These are phyloP conservation scores for Proterorhinus semilunaris DNA, from an alignment of 2,113 vertebrate genomes.

Conservation along the genomic window DNA sequence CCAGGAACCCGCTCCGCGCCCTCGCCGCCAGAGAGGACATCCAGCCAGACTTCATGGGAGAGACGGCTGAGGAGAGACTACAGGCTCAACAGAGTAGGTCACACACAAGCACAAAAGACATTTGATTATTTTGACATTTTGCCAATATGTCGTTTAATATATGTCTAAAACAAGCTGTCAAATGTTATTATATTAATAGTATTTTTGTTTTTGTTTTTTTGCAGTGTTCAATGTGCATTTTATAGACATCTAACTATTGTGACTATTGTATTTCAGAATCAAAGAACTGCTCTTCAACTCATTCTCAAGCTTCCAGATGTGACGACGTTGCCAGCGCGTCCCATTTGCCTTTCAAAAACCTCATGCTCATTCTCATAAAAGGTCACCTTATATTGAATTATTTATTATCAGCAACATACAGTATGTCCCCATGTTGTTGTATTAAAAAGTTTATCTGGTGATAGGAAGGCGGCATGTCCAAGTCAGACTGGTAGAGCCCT, in stretches of 20 bases:
- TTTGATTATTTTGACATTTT: no score
- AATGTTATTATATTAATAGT: no score
- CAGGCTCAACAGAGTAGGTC: conserved; percentile 69
- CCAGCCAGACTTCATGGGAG: conserved; percentile 77
- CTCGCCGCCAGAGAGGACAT: conserved; percentile 79
- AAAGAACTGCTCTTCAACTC: conserved; percentile 62
- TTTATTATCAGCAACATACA: background rate
- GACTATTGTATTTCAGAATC: conserved; percentile 44
- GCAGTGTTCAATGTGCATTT: no score
- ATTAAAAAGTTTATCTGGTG: conserved; percentile 16
- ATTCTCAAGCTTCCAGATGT: conserved; percentile 20
- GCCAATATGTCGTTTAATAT: no score
- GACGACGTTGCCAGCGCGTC: conserved; percentile 36
- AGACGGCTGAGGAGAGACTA: conserved; percentile 59
- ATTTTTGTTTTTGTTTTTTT: no score
- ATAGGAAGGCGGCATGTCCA: conserved; percentile 76
- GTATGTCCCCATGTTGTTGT: background rate
- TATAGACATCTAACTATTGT: background rate
- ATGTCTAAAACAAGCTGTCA: no score
- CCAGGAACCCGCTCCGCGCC: conserved; percentile 79
- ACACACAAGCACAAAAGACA: background rate
- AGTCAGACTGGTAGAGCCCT: conserved; percentile 77
- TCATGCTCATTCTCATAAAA: conserved; percentile 81
- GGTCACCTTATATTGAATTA: conserved; percentile 55
- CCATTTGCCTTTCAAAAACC: conserved; percentile 63